These are phyloP conservation scores for Coptodon rendalli DNA, from an alignment of 2,113 vertebrate species.

Conservation along the genomic window DNA sequence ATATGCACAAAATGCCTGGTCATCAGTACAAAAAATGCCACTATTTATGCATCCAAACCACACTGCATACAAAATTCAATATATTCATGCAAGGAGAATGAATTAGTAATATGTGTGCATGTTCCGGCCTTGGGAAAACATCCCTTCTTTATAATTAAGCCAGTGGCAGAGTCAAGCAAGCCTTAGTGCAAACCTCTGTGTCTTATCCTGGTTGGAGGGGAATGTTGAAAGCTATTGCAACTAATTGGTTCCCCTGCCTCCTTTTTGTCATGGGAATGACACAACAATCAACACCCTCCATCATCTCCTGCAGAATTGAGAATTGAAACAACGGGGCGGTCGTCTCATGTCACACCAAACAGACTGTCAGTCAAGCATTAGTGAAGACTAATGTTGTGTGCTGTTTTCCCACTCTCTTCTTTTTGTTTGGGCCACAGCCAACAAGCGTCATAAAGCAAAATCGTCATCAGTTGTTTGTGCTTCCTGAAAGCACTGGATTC, in stretches of 20 bases:
- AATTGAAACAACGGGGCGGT: slow-evolving; percentile 28
- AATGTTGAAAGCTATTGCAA: slow-evolving; percentile 46
- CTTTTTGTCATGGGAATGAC: slow-evolving; percentile 53
- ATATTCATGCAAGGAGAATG: slow-evolving; percentile 30
- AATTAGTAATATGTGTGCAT: slow-evolving; percentile 54
- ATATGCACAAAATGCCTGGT: not conserved
- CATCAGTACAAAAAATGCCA: not conserved
- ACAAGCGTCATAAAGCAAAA: not conserved
- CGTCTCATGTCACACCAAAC: slow-evolving; percentile 10
- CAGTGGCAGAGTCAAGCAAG: slow-evolving; percentile 17
- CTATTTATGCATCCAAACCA: not conserved
- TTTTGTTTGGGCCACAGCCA: not conserved
- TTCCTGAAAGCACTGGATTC: not conserved
- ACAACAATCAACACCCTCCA: slow-evolving; percentile 29
- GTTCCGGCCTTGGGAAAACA: slow-evolving; percentile 45
- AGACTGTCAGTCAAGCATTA: slow-evolving; percentile 23
- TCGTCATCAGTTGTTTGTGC: not conserved
- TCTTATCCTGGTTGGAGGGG: slow-evolving; percentile 27
- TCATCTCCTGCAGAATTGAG: not conserved
- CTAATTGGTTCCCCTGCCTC: slow-evolving; percentile 69
- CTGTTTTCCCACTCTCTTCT: not conserved
- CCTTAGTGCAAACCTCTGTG: not conserved
- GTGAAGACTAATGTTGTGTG: slow-evolving; percentile 44
- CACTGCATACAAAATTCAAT: not conserved
- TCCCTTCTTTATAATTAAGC: slow-evolving; percentile 49